Conservation (phyloP, 2,113 vertebrate species). For the Callochromis pleurospilus region DNA sequence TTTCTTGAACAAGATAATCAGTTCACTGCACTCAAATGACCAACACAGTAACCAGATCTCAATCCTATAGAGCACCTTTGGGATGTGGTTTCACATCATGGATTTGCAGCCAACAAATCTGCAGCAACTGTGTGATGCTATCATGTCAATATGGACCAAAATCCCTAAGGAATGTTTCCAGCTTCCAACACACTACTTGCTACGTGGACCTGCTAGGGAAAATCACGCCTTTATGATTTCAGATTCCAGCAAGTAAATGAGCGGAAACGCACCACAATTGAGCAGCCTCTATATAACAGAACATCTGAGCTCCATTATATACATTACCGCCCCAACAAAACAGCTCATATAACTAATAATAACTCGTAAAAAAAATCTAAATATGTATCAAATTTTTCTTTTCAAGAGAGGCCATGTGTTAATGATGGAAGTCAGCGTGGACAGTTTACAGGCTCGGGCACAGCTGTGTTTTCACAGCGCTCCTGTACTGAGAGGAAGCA, state of each 20-base stretch:
- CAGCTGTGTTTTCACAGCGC: slow-evolving; percentile 23
- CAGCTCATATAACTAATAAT: slow-evolving; percentile 27
- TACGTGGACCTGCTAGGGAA: not conserved
- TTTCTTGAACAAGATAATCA: not conserved
- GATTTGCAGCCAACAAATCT: not conserved
- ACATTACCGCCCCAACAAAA: slow-evolving; percentile 12
- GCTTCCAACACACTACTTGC: not conserved
- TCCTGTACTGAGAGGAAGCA: not conserved
- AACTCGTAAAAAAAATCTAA: not conserved
- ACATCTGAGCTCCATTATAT: slow-evolving; percentile 21
- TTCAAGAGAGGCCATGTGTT: slow-evolving; percentile 18
- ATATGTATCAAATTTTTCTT: slow-evolving; percentile 28
- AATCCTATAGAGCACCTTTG: not conserved
- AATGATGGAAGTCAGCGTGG: slow-evolving; percentile 6
- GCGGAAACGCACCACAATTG: not conserved
- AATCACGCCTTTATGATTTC: not conserved
- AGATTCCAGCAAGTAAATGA: not conserved
- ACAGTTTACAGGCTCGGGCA: not conserved
- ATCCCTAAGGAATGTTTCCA: not conserved
- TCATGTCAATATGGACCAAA: not conserved
- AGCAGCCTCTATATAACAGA: not conserved
- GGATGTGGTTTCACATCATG: not conserved
- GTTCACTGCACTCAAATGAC: not conserved
- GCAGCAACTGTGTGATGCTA: not conserved
- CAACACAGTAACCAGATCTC: not conserved